Base-by-base conservation (phyloP, 2,888 invertebrate genomes). In the Caenorhabditis sp. region DNA sequence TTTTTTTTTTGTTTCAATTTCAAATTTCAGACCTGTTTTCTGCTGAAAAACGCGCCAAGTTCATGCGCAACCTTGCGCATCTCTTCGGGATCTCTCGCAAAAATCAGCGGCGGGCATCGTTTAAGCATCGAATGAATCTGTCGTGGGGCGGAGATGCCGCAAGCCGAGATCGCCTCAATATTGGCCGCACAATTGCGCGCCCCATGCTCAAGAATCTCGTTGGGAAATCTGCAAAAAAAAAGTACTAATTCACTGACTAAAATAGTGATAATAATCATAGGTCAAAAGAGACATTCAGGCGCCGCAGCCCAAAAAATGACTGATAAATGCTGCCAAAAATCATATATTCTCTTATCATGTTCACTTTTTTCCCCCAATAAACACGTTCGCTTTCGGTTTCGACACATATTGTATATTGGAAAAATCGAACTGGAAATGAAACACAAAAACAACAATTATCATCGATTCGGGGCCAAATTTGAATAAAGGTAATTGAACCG, bases 1-100 rank as follows among this genome's bases (percentile, higher is more conserved):
- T 36, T 50, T 50, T 31, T 50, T n/a, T n/a, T 50, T n/a, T 4
- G 17, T 4, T 4, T 50, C 7, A 53, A 53, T 8, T 20, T 53
- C 53, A 53, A 53, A 8, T 23, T 53, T 50, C 25, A 26, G 1
- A 81, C 82, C 74, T 82, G 72, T 70, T 68, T 77, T 57, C 70
- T 67, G 12, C 76, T 70, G 67, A 82, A 82, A 64, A 82, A 82
- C 17, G 59, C 76, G 21, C 70, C 67, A 38, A 82, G 63, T 25
- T 73, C 75, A 27, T 81, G 70, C 3, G 69, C 70, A 17, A 69
- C 53, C 57, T 74, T 63, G 27, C 67, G 63, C 73, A 82, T 70
- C 62, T 78, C 70, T 12, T 69, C 60, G 2, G 77, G 71, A 26
- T 63, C 57, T 23, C 76, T 53, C 20, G 76, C 78, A 61, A 78